phyloP scores from a whole-genome alignment of 1,140 invertebrate species.

The Scylla paramamosain region DNA sequence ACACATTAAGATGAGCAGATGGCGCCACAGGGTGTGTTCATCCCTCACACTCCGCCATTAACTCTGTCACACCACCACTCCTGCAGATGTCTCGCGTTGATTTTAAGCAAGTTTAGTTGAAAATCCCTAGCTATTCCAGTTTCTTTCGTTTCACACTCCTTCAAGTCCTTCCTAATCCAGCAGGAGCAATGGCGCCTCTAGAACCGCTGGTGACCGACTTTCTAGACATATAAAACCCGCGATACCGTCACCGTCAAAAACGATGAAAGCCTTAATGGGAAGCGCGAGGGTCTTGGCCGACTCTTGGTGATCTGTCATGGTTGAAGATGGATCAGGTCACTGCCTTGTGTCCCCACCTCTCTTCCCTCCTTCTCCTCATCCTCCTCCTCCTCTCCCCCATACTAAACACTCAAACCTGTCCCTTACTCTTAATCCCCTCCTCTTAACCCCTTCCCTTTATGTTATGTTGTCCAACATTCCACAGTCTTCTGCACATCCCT shows the following conservation, averaged over 20 bases:
- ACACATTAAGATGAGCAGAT: constrained; percentile 61
- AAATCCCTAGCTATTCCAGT: constrained; percentile 41
- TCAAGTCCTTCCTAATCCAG: constrained; percentile 16
- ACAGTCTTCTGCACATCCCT: not conserved
- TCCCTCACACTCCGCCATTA: constrained; percentile 51
- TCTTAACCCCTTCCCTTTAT: not conserved
- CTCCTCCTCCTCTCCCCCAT: not conserved
- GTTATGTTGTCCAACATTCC: not conserved
- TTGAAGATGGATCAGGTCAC: constrained; percentile 40
- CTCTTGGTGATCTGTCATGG: constrained; percentile 47
- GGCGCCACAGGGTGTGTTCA: not conserved
- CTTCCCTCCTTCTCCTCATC: not conserved
- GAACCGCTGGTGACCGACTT: constrained; percentile 7
- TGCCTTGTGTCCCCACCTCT: not conserved
- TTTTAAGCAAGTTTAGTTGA: not conserved
- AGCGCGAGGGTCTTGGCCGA: not conserved
- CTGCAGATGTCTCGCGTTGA: not conserved
- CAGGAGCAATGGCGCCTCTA: constrained; percentile 33
- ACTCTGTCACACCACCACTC: constrained; percentile 50
- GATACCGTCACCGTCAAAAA: constrained; percentile 37
- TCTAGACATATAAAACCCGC: constrained; percentile 30
- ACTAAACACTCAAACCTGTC: not conserved
- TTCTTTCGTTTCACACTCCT: not conserved
- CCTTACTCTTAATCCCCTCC: not conserved
- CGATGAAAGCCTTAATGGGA: constrained; percentile 51